phyloP scores from a whole-genome alignment of 2,888 invertebrate species.

The Syritta pipiens region DNA sequence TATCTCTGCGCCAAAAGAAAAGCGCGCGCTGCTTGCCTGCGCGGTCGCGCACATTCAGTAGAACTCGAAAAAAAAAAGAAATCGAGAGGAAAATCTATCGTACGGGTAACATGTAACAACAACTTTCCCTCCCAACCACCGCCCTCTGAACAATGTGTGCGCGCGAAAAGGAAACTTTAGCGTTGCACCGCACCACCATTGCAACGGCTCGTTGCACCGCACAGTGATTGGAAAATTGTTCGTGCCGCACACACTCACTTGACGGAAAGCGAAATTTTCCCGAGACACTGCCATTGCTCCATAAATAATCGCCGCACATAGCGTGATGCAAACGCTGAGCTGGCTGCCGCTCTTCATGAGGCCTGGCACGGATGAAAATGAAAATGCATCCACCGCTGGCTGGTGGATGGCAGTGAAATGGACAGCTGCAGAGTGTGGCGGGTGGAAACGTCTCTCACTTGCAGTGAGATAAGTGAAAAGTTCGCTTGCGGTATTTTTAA shows the following conservation, averaged over 20 bases:
- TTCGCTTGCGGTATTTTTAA: constrained; percentile 60
- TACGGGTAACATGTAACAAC: constrained; percentile 37
- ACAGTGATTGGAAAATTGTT: constrained; percentile 55
- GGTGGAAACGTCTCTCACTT: constrained; percentile 49
- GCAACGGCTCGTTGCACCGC: constrained; percentile 54
- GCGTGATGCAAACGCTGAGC: constrained; percentile 56
- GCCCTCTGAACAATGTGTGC: no score
- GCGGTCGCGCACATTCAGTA: constrained; percentile 9
- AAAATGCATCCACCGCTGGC: constrained; percentile 41
- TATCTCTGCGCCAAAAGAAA: constrained; percentile 56
- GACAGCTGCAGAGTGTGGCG: not conserved
- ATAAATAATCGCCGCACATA: constrained; percentile 65
- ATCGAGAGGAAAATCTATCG: constrained; percentile 66
- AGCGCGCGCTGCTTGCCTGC: constrained; percentile 36
- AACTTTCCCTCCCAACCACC: constrained; percentile 41
- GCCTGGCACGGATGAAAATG: constrained; percentile 55
- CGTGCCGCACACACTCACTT: constrained; percentile 63
- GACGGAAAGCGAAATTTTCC: constrained; percentile 69
- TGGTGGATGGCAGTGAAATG: constrained; percentile 8
- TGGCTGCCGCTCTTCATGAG: constrained; percentile 37
- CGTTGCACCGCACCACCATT: not conserved
- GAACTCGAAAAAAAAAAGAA: constrained; percentile 45
- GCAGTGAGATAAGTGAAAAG: constrained; percentile 53
- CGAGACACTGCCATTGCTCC: constrained; percentile 56
- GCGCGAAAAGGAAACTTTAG: constrained; percentile 35